Base-by-base conservation (phyloP, 2,797 vertebrate species). In the Rhabdomys pumilio region DNA sequence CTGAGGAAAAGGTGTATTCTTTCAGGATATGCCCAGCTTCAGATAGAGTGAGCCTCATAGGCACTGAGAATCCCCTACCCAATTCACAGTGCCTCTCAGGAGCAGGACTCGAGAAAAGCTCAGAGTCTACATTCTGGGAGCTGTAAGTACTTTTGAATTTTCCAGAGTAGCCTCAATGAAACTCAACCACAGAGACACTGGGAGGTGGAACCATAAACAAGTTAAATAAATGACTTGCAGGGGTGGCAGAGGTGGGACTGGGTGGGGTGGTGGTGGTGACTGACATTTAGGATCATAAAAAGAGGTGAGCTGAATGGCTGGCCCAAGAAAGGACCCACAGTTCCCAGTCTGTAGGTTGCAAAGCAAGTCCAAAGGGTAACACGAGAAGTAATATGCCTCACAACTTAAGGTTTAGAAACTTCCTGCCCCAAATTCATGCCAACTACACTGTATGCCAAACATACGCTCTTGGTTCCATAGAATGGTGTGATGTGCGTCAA, bases 371-470 rank as follows among this genome's bases (percentile, higher is more conserved):
- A 75, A 94, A 80, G 97, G 87, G 88, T 95, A 57, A 96, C 96
- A 93, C 79, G 41, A 92, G 84, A 85, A 91, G 79, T 96, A 96
- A 96, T 31, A 57, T 34, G 59, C 44, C 24, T 14, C 63, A 81
- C 76, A 96, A 97, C 95, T 97, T 97, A 96, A 96, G 89, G 89
- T 96, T 95, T 79, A 97, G 90, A 97, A 97, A 91, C 50, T 86
- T 81, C 95, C 92, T 93, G 89, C 93, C 96, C 87, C 92, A 92
- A 95, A 76, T 84, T 73, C 79, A 85, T 41, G 82, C 90, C 88
- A 98, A 96, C 80, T 3, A 26, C 87, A 95, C 97, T 81, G 0
- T 69, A 79, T 12, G 57, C 95, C 85, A 98, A 97, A 97, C 79
- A 86, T 84, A 90, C 8, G 69, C 10, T 75, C 53, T 7, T 0